Percentiles rank a stretch among this genome's conserved stretches.
These are phyloP conservation scores for Prionailurus viverrinus DNA, from an alignment of 2,113 vertebrate genomes.

Conservation along the genomic window DNA sequence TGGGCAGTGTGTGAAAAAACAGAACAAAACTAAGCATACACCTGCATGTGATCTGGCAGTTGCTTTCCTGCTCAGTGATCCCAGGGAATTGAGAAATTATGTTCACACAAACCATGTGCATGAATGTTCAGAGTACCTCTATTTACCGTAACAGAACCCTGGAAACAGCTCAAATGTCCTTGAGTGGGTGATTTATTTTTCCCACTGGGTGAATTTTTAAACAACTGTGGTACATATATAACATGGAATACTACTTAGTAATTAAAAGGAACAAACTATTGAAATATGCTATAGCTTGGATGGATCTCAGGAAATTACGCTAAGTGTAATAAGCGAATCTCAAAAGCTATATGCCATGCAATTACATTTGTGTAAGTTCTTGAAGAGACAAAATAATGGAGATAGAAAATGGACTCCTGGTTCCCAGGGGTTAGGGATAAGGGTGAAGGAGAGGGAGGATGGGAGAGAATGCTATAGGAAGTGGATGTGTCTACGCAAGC, in stretches of 20 bases:
- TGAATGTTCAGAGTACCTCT: background rate
- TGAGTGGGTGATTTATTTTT: background rate
- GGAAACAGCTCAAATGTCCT: background rate
- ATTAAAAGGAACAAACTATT: background rate
- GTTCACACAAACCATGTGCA: background rate
- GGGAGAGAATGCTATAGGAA: background rate
- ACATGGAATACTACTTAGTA: background rate
- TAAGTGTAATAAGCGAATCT: background rate
- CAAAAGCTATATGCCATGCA: background rate
- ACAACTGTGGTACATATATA: background rate
- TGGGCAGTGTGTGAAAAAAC: background rate
- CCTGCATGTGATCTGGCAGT: background rate
- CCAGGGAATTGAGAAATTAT: background rate
- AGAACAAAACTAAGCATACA: background rate
- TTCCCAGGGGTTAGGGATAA: background rate
- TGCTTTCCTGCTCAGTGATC: background rate
- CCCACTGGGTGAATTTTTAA: background rate
- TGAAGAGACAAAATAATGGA: background rate
- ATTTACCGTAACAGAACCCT: background rate
- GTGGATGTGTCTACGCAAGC: background rate
- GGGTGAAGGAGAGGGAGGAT: rapidly evolving
- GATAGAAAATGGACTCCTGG: background rate
- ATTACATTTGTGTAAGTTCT: background rate
- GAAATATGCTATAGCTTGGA: background rate
- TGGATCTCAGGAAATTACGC: background rate